Evolutionary conservation across 2,113 vertebrate genomes (phyloP).

Genomic region (Phoxinus phoxinus): DNA sequence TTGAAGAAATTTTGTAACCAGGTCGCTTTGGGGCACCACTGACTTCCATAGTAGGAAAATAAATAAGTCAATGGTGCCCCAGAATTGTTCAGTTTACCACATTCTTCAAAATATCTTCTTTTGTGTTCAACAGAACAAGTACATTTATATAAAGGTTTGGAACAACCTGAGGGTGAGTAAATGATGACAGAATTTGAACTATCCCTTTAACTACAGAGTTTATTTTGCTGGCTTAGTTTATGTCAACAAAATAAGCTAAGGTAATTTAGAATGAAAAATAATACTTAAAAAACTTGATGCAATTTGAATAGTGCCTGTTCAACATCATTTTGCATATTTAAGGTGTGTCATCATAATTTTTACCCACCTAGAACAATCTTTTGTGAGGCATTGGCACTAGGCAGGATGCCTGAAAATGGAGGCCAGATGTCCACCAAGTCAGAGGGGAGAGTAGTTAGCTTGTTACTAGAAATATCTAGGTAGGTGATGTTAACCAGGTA

Average conservation of each 20-base stretch:
- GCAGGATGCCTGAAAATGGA: constrained; percentile 74
- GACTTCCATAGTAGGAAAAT: too few species aligned
- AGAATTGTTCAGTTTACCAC: too few species aligned
- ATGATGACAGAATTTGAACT: too few species aligned
- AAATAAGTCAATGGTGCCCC: too few species aligned
- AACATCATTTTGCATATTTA: neutral
- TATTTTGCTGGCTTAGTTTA: neutral
- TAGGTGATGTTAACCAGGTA: constrained; percentile 88
- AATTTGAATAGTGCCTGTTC: too few species aligned
- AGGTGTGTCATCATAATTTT: neutral
- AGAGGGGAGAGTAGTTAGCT: constrained; percentile 85
- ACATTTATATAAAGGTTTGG: too few species aligned
- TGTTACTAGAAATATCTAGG: constrained; percentile 95
- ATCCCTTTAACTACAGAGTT: neutral
- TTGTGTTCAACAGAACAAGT: too few species aligned
- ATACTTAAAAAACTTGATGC: neutral
- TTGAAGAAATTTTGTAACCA: too few species aligned
- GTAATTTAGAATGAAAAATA: neutral
- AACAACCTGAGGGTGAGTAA: too few species aligned
- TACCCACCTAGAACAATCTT: constrained; percentile 87
- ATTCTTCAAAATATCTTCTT: too few species aligned
- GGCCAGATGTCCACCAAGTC: constrained; percentile 95
- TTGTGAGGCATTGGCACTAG: constrained; percentile 67
- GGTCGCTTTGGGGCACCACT: too few species aligned
- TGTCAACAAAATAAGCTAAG: neutral